Conservation (phyloP, 2,888 invertebrate genomes). For the Pandemis corylana region DNA sequence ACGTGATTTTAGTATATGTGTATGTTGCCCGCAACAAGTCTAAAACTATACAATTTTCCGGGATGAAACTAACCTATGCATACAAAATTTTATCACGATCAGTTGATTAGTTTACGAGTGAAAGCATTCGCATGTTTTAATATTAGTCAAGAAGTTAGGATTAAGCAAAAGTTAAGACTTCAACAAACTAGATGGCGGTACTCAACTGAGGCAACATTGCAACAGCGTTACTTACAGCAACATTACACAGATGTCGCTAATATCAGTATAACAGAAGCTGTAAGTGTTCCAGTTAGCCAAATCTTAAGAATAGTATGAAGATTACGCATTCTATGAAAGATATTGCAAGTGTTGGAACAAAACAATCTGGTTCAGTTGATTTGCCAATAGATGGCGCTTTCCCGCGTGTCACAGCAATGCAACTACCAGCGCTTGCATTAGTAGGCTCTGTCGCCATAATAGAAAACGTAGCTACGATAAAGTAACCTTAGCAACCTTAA, state of each 20-base stretch:
- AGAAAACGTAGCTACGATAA: too few species aligned
- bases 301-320: not conserved
- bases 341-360: not conserved
- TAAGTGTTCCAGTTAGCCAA: not conserved
- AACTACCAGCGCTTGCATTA: not conserved
- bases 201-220: not conserved
- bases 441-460: not conserved
- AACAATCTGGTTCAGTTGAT: not conserved
- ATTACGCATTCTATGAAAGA: not conserved
- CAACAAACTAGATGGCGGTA: not conserved
- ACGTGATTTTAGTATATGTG: too few species aligned
- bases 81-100: too few species aligned
- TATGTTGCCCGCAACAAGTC: too few species aligned
- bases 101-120: too few species aligned
- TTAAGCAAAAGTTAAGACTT: too few species aligned
- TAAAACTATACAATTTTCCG: too few species aligned
- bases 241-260: not conserved
- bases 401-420: not conserved
- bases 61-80: too few species aligned
- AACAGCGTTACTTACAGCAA: not conserved
- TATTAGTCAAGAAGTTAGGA: too few species aligned
- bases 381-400: slow-evolving; percentile 13
- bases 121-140: too few species aligned
- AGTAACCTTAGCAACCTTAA: too few species aligned
- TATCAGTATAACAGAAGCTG: not conserved